Percentiles rank a stretch among this genome's conserved stretches.
Conservation (phyloP, 2,113 vertebrate genomes). For the Hippotragus niger region DNA sequence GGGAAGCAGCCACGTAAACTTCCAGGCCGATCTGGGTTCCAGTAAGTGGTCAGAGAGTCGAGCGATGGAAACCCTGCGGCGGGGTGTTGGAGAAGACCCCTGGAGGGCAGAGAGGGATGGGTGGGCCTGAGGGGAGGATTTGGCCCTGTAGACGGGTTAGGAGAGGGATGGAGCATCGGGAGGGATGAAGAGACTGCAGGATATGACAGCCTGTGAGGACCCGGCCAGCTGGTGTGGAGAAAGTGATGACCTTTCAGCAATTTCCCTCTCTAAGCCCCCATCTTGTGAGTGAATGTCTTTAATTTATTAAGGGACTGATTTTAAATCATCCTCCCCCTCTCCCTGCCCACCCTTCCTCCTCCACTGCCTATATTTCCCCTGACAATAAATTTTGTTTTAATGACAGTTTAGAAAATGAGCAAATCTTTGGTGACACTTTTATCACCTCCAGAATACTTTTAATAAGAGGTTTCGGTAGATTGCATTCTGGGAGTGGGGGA, state of each 20-base stretch:
- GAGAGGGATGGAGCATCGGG: accelerated
- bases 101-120: accelerated
- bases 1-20: accelerated
- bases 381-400: conserved; percentile 72
- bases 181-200: neutral
- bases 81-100: no score
- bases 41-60: neutral
- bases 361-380: conserved; percentile 45
- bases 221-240: neutral
- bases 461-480: conserved; percentile 50
- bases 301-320: conserved; percentile 73
- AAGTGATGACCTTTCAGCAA: conserved; percentile 15
- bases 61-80: accelerated
- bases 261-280: conserved; percentile 47
- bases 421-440: conserved; percentile 75
- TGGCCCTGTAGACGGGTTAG: neutral
- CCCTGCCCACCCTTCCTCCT: conserved; percentile 24
- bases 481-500: neutral
- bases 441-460: conserved; percentile 56
- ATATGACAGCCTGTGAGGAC: neutral
- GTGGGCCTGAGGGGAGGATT: neutral
- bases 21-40: neutral
- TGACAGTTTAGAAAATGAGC: conserved; percentile 71
- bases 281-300: conserved; percentile 51
- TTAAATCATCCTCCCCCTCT: conserved; percentile 51